A percentile compares a stretch with the other conserved stretches of the same genome.
phyloP scores from a whole-genome alignment of 2,797 vertebrate genomes.

The Gymnodraco acuticeps region DNA sequence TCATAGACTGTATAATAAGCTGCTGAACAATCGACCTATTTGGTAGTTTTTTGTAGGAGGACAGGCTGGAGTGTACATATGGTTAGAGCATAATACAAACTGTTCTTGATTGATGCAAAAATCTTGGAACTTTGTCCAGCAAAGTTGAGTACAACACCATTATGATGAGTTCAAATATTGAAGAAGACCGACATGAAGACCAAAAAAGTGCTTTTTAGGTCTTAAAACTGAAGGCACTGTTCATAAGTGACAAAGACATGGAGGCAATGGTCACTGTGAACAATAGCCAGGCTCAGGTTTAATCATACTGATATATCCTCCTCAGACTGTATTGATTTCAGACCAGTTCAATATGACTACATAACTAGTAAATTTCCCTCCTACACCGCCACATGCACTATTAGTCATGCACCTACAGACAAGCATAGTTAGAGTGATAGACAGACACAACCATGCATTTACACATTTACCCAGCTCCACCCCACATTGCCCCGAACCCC shows the following conservation, averaged over 20 bases:
- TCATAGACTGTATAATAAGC: no score
- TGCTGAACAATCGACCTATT: no score
- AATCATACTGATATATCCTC: conserved; percentile 88
- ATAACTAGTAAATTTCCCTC: conserved; percentile 92
- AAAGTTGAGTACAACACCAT: conserved; percentile 16
- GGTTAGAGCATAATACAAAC: conserved; percentile 18
- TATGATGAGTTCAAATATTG: conserved; percentile 9
- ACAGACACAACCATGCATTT: conserved; percentile 33
- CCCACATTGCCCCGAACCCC: conserved; percentile 9
- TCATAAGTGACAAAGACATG: conserved; percentile 83
- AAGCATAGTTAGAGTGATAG: conserved; percentile 33
- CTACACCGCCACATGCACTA: conserved; percentile 81
- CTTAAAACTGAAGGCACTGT: conserved; percentile 83
- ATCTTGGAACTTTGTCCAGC: conserved; percentile 1
- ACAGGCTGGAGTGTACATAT: background rate
- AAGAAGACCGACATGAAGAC: conserved; percentile 69
- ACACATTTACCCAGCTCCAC: conserved; percentile 28
- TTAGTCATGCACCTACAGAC: conserved; percentile 87
- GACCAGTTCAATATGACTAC: conserved; percentile 89
- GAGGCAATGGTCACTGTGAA: conserved; percentile 82
- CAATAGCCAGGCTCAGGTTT: conserved; percentile 89
- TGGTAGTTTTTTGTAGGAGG: no score
- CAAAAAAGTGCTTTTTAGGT: conserved; percentile 77
- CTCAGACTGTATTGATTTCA: conserved; percentile 90
- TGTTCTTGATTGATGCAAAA: conserved; percentile 26